Conservation (phyloP, 2,888 invertebrate species). For the Sisyra terminalis region DNA sequence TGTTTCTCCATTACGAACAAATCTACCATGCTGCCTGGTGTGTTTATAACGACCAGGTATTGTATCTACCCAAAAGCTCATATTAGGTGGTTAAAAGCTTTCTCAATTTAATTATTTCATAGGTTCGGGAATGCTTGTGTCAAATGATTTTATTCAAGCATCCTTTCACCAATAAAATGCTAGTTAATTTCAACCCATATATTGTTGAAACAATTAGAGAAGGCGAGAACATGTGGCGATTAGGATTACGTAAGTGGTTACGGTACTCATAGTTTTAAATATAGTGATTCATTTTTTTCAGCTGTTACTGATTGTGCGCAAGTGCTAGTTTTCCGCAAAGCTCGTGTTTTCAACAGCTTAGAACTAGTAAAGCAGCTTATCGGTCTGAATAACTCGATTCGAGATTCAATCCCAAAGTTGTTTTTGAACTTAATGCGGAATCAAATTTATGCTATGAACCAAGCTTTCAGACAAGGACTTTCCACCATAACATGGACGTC, state of each 20-base stretch:
- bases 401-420: slow-evolving; percentile 42
- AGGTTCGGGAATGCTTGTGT: slow-evolving; percentile 20
- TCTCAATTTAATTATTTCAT: not conserved
- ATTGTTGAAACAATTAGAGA: slow-evolving; percentile 60
- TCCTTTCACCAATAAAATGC: slow-evolving; percentile 43
- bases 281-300: slow-evolving; percentile 15
- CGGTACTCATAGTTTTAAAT: slow-evolving; percentile 6
- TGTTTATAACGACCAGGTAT: slow-evolving; percentile 54
- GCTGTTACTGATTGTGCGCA: slow-evolving; percentile 62
- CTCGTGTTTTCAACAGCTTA: slow-evolving; percentile 44
- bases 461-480: slow-evolving; percentile 56
- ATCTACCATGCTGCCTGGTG: slow-evolving; percentile 71
- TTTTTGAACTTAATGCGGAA: slow-evolving; percentile 54
- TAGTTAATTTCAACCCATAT: slow-evolving; percentile 56
- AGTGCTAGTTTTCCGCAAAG: slow-evolving; percentile 55
- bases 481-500: slow-evolving; percentile 72
- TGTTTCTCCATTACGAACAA: slow-evolving; percentile 68
- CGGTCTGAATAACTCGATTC: slow-evolving; percentile 40
- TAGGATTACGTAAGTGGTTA: slow-evolving; percentile 40
- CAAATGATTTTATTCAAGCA: slow-evolving; percentile 54
- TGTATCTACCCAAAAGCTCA: not conserved
- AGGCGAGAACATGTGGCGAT: slow-evolving; percentile 65
- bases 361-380: slow-evolving; percentile 45
- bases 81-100: not conserved
- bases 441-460: slow-evolving; percentile 48